phyloP scores from a whole-genome alignment of 2,888 invertebrate species.

The Papilio protenor region DNA sequence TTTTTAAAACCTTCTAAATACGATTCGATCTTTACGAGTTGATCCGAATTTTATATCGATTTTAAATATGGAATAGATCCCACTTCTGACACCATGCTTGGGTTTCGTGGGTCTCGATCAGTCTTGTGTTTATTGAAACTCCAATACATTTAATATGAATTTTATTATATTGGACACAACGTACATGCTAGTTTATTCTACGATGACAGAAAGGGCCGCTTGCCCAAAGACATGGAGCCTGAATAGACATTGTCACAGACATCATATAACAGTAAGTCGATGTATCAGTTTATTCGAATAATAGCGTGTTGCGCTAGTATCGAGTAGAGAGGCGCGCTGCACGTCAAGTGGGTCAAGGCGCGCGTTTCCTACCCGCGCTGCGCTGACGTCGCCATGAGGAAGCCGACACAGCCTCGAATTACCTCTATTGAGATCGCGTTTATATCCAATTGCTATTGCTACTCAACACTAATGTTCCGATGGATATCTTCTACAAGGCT shows the following conservation, averaged over 20 bases:
- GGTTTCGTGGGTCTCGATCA: too few species aligned
- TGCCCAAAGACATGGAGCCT: too few species aligned
- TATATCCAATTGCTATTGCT: constrained; percentile 37
- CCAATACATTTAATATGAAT: too few species aligned
- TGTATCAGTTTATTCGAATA: constrained; percentile 44
- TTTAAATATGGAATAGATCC: not conserved
- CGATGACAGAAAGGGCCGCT: too few species aligned
- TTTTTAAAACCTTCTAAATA: not conserved
- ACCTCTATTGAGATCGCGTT: constrained; percentile 56
- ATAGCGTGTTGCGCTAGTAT: constrained; percentile 60
- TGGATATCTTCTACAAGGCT: not conserved
- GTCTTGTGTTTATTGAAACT: too few species aligned
- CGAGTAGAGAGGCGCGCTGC: constrained; percentile 54
- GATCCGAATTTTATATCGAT: not conserved
- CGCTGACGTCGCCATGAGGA: constrained; percentile 61
- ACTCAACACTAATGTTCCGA: constrained; percentile 32
- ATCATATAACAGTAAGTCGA: constrained; percentile 33
- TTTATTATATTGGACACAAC: too few species aligned
- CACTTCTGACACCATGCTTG: too few species aligned
- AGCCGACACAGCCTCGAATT: constrained; percentile 66
- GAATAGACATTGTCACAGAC: too few species aligned
- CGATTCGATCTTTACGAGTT: not conserved
- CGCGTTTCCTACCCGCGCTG: constrained; percentile 73
- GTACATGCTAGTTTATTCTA: too few species aligned
- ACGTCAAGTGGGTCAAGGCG: constrained; percentile 78